Evolutionary conservation across 2,113 vertebrate species (phyloP), one percentile per base, ranked within the genome.

Genomic region (Barbus barbus): DNA sequence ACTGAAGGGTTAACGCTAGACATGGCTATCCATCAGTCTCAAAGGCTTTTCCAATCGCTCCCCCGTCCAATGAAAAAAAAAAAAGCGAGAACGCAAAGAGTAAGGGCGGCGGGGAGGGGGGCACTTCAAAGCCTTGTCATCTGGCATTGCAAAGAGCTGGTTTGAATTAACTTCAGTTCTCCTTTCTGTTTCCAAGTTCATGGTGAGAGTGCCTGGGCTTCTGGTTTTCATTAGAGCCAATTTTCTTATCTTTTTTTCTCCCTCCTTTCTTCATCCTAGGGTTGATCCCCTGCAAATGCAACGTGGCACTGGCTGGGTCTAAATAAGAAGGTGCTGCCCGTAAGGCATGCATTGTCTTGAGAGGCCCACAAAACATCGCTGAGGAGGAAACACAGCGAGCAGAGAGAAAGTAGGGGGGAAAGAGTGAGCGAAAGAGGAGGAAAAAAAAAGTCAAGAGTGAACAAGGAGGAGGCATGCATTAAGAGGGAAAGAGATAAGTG

Each of bases 161-260:
- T 96, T 97, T 96, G 94, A 96, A 97, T 98, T 97, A 98, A 95
- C 90, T 91, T 93, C 92, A 94, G 93, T 93, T 93, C 94, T 95
- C 94, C 95, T 93, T 89, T 92, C 86, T 90, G 93, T 94, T 95
- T 96, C 94, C 91, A 92, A 94, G 95, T 95, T 96, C 90, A 94
- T 89, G 94, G 96, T 93, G 94, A 95, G 95, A 95, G 94, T 94
- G 92, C 93, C 28, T 82, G 90, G 75, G 91, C 95, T 95, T 96
- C 96, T 98, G 97, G 95, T 95, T 96, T 96, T 96, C 95, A 97
- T 97, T 97, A 97, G 86, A 91, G 92, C 91, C 95, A 94, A 96
- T 96, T 96, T 96, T 96, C 97, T 97, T 97, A 97, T 97, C 96
- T 97, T 94, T 94, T n/a, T 93, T 93, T 93, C 89, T 92, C 87